phyloP scores from a whole-genome alignment of 2,888 invertebrate genomes.

The Ophioninae sp. region DNA sequence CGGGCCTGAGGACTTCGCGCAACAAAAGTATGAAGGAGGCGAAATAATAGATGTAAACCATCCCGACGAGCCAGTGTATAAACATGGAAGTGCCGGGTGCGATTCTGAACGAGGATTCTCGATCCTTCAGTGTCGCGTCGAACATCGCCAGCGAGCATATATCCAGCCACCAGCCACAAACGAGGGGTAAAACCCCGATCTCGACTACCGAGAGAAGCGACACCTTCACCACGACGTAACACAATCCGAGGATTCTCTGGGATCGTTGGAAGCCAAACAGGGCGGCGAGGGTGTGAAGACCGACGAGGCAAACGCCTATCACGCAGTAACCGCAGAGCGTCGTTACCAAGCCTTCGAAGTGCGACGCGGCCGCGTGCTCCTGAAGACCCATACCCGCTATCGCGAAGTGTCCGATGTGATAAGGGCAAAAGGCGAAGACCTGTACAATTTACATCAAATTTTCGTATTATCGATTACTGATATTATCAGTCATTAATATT shows the following conservation, averaged over 20 bases:
- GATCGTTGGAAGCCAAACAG: constrained; percentile 90
- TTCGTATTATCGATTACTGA: no score
- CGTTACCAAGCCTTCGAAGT: constrained; percentile 96
- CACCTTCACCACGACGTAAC: constrained; percentile 95
- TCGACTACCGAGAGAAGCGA: constrained; percentile 97
- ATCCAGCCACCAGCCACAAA: constrained; percentile 99
- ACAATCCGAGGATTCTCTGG: constrained; percentile 93
- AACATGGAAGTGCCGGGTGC: constrained; percentile 99
- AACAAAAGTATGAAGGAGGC: constrained; percentile 97
- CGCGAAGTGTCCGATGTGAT: constrained; percentile 95
- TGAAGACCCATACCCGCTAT: constrained; percentile 87
- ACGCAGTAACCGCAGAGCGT: constrained; percentile 96
- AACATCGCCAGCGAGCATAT: constrained; percentile 97
- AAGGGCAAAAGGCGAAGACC: constrained; percentile 98
- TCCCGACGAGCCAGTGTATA: constrained; percentile 99
- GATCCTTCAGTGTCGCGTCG: constrained; percentile 93
- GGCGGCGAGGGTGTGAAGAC: constrained; percentile 92
- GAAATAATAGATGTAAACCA: constrained; percentile 99
- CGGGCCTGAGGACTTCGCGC: constrained; percentile 96
- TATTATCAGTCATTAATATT: no score
- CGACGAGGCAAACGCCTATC: constrained; percentile 90
- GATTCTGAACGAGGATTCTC: constrained; percentile 92
- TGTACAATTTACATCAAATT: constrained; percentile 39
- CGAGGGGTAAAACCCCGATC: constrained; percentile 97
- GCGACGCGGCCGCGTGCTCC: constrained; percentile 87